Conservation (phyloP, 1,140 invertebrate genomes). For the Leguminivora glycinivorella region DNA sequence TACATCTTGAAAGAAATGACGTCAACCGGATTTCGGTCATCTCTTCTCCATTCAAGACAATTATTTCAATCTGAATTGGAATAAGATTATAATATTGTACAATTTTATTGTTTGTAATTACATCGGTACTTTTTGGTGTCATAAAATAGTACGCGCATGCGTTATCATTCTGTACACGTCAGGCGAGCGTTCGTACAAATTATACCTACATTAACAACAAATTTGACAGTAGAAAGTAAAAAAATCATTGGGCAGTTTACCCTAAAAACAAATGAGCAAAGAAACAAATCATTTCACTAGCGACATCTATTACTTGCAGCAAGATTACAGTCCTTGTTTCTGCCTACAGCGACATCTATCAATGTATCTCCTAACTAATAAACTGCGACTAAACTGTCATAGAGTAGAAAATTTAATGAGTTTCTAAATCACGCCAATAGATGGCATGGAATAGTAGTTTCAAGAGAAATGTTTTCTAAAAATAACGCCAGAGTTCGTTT, state of each 20-base stretch:
- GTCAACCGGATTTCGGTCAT: conserved; percentile 45
- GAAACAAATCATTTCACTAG: background rate
- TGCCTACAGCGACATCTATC: conserved; percentile 1
- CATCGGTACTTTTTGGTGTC: too few relatives aligned
- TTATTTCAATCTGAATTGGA: conserved; percentile 39
- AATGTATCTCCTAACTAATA: background rate
- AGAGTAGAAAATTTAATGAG: background rate
- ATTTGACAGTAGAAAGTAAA: too few relatives aligned
- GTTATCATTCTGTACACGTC: too few relatives aligned
- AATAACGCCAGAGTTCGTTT: conserved; percentile 78
- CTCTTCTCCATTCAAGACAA: conserved; percentile 29
- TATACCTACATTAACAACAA: too few relatives aligned
- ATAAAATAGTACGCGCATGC: too few relatives aligned
- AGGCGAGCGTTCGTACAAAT: too few relatives aligned
- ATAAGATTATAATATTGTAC: background rate
- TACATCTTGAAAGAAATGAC: conserved; percentile 32
- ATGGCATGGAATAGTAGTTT: background rate
- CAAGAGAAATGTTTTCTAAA: conserved; percentile 57
- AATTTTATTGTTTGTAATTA: too few relatives aligned
- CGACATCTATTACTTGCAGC: background rate
- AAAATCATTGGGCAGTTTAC: too few relatives aligned
- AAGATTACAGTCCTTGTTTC: background rate
- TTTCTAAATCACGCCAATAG: background rate
- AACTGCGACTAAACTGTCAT: background rate
- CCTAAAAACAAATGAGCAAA: too few relatives aligned